Evolutionary conservation across 1,140 invertebrate genomes (phyloP).

Genomic region (Telenomus remus): DNA sequence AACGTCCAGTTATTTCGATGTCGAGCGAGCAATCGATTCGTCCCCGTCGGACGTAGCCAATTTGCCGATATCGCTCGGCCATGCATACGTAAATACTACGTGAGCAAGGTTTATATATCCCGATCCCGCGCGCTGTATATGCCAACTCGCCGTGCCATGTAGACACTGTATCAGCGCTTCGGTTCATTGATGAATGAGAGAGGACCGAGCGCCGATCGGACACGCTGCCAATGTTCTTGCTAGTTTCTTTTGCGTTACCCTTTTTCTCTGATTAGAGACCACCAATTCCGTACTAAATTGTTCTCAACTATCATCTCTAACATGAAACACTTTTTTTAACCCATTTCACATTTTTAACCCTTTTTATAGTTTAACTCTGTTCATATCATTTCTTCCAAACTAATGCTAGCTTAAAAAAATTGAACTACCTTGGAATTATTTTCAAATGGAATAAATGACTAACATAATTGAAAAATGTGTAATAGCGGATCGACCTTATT

Average conservation of each 20-base stretch:
- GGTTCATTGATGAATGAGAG: conserved; percentile 63
- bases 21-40: conserved; percentile 67
- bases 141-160: conserved; percentile 42
- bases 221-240: conserved; percentile 38
- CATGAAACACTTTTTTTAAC: background rate
- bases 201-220: conserved; percentile 52
- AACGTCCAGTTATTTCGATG: conserved; percentile 65
- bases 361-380: no score
- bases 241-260: conserved; percentile 26
- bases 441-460: no score
- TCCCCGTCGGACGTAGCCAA: conserved; percentile 68
- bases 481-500: conserved; percentile 59
- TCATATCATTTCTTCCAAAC: no score
- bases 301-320: conserved; percentile 7
- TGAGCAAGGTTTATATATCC: conserved; percentile 46
- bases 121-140: conserved; percentile 27
- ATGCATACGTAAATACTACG: conserved; percentile 59
- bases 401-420: no score
- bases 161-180: conserved; percentile 54
- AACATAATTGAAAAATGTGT: conserved; percentile 23
- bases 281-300: conserved; percentile 29
- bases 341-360: no score
- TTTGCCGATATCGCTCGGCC: conserved; percentile 62
- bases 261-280: conserved; percentile 52
- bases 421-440: no score